Base-by-base conservation (phyloP, 1,140 invertebrate species). In the Augochlora pura region DNA sequence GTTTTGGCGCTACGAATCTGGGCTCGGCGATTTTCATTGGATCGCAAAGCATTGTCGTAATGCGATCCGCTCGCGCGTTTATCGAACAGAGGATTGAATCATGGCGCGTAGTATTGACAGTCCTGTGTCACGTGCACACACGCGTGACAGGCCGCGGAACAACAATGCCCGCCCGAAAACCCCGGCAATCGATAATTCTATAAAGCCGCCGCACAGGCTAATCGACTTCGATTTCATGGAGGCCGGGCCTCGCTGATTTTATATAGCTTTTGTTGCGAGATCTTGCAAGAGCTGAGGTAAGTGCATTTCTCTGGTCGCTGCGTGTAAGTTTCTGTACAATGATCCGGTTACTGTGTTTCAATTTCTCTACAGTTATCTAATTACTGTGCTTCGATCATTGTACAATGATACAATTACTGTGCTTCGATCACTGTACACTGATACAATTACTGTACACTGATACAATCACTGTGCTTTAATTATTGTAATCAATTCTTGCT, bases 111-210 rank as follows among this genome's bases (percentile, higher is more conserved):
- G n/a, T 83, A 86, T 80, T 66, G 84, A 85, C 76, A 72, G 70
- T 80, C 57, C n/a, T 54, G 60, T 64, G 74, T 75, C 85, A 86
- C 85, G 84, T 86, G 81, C 73, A 83, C 74, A 77, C 81, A 81
- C 66, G 57, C 84, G 81, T 86, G 85, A 86, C 81, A 67, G 39
- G 18, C 63, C 21, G 16, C 32, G 62, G 25, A 75, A 80, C 70
- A 77, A 57, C 63, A 75, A 71, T 81, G 67, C 73, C 25, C 63
- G 10, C 27, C 69, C 84, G 54, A 83, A 83, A 82, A 72, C 68
- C 57, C 52, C 32, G n/a, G 16, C 64, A 64, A 81, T 81, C 82
- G 60, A 82, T 84, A 81, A 76, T 76, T 69, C 49, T 2, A 39
- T 27, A 32, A 64, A 76, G 68, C 32, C 78, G 27, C n/a, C 25